phyloP scores from a whole-genome alignment of 2,797 vertebrate genomes.

The Aulostomus chinensis region DNA sequence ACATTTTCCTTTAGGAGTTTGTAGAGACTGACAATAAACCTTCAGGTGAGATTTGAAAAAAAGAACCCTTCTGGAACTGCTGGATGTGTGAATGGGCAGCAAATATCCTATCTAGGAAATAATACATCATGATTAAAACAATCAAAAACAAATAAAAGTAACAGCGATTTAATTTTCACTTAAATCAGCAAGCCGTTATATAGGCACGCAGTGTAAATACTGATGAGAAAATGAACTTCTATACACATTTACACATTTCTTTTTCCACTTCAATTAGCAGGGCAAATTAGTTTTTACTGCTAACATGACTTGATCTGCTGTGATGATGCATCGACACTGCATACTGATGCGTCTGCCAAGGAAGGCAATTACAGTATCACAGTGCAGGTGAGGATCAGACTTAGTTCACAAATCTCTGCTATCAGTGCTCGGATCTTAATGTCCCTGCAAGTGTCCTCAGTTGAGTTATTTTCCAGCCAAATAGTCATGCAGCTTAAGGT shows the following conservation, averaged over 20 bases:
- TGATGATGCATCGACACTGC: slow-evolving; percentile 22
- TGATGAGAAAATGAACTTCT: slow-evolving; percentile 13
- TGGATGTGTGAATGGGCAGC: background rate
- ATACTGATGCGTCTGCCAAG: slow-evolving; percentile 21
- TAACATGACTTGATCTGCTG: slow-evolving; percentile 17
- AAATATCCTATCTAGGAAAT: background rate
- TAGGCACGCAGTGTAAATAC: slow-evolving; percentile 9
- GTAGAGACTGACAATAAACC: no score
- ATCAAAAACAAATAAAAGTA: background rate
- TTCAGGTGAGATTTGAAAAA: no score
- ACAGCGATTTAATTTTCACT: slow-evolving; percentile 10
- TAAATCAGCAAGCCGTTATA: slow-evolving; percentile 13
- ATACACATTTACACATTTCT: slow-evolving; percentile 10
- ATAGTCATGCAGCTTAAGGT: slow-evolving; percentile 15
- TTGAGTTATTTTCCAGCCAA: slow-evolving; percentile 13
- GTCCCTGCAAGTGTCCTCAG: slow-evolving; percentile 2
- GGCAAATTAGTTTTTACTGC: slow-evolving; percentile 26
- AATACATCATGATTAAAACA: background rate
- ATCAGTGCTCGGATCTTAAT: slow-evolving; percentile 21
- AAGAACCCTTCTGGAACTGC: no score
- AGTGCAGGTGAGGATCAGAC: slow-evolving; percentile 10
- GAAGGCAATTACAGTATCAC: slow-evolving; percentile 38
- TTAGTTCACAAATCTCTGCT: slow-evolving; percentile 24
- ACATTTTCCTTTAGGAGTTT: no score
- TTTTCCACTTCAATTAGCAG: slow-evolving; percentile 34